Percentiles rank a stretch among this genome's conserved stretches.
phyloP scores from a whole-genome alignment of 2,113 vertebrate genomes.

The Siniperca chuatsi region DNA sequence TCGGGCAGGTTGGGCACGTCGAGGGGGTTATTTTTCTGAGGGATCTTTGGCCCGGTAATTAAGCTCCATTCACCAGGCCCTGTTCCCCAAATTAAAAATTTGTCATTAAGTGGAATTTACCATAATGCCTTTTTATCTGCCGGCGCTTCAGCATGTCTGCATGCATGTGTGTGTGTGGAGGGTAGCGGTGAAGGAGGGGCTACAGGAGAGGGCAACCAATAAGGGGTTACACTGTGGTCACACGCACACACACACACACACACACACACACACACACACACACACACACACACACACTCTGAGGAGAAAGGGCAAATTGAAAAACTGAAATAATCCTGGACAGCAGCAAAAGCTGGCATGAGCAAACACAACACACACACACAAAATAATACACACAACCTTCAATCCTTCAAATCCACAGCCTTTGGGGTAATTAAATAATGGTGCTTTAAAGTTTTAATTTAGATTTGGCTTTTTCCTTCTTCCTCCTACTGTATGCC shows the following conservation, averaged over 20 bases:
- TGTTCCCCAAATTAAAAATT: slow-evolving; percentile 99
- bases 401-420: slow-evolving; percentile 87
- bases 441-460: slow-evolving; percentile 99
- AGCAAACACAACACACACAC: slow-evolving; percentile 43
- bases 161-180: slow-evolving; percentile 29
- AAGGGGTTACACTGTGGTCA: slow-evolving; percentile 53
- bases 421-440: slow-evolving; percentile 99
- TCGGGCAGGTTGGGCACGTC: slow-evolving; percentile 77
- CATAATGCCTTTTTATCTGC: slow-evolving; percentile 99
- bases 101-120: slow-evolving; percentile 99
- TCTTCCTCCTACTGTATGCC: slow-evolving; percentile 83
- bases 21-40: slow-evolving; percentile 86
- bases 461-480: slow-evolving; percentile 88
- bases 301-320: slow-evolving; percentile 92
- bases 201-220: slow-evolving; percentile 59
- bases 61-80: slow-evolving; percentile 96
- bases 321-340: slow-evolving; percentile 95
- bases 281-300: slow-evolving; percentile 79
- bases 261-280: slow-evolving; percentile 65
- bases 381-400: slow-evolving; percentile 32
- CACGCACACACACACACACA: slow-evolving; percentile 39
- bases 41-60: slow-evolving; percentile 95
- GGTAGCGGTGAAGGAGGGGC: slow-evolving; percentile 62
- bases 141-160: slow-evolving; percentile 91
- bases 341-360: slow-evolving; percentile 81